Base-by-base conservation (phyloP, 2,888 invertebrate species). In the Torymus aiolomorphi region DNA sequence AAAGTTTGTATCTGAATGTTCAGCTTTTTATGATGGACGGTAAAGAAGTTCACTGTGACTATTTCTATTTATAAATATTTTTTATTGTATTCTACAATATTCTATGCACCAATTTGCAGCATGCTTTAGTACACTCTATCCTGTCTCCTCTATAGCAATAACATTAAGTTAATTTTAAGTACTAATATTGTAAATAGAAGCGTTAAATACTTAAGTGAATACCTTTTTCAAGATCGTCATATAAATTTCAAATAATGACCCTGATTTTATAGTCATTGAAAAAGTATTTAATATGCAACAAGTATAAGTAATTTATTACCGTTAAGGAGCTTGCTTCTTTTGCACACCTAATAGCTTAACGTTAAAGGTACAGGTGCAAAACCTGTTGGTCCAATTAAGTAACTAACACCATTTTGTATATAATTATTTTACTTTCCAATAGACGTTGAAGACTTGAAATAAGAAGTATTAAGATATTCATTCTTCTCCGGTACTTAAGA, bases 241-340 rank as follows among this genome's bases (percentile, higher is more conserved):
- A 16, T 18, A 49, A 65, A 56, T 31, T 16, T 57, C 11, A 1
- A 8, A 31, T 14, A 8, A 57, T 51, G 13, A 57, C 24, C 18
- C 20, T 51, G 59, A 59, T 59, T 62, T 24, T n/a, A 13, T 0
- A 16, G 10, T 16, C 16, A 24, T 75, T 75, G 75, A 66, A 75
- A 75, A 75, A 75, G 66, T 75, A 66, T 66, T 66, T 59, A 20
- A 74, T 31, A 42, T 61, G 24, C 14, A 61, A 52, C 59, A n/a
- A 56, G n/a, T 63, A 54, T 54, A 31, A 73, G 24, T 73, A 69
- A 57, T 56, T 14, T n/a, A 67, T 56, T 59, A 72, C 61, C n/a
- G 66, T 66, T 54, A 78, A 59, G 54, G 2, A 52, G 70, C 70
- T 75, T 71, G 75, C 54, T 79, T 75, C 14, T 75, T 66, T 59